These are phyloP conservation scores for Burhinus oedicnemus DNA, from an alignment of 2,113 vertebrate species.

Conservation along the genomic window DNA sequence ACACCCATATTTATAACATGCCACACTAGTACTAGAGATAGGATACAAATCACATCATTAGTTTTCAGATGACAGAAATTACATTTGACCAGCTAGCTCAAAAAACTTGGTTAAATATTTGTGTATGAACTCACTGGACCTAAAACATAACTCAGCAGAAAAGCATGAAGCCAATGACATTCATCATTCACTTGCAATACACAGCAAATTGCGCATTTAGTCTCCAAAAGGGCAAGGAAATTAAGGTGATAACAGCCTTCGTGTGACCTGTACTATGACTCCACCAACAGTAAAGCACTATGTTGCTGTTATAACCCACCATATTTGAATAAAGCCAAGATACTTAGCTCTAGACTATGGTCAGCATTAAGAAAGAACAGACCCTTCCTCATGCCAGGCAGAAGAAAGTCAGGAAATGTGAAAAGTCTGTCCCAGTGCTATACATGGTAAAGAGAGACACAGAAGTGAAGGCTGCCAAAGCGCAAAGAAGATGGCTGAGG, in stretches of 20 bases:
- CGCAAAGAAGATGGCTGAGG: not conserved
- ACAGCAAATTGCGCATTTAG: not conserved
- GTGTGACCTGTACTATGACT: not conserved
- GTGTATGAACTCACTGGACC: not conserved
- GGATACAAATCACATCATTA: not conserved
- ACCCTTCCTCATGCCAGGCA: not conserved
- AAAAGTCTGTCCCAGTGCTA: not conserved
- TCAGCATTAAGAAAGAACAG: not conserved
- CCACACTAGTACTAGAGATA: not conserved
- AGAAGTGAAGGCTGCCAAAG: not conserved
- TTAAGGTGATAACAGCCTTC: not conserved
- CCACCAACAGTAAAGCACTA: not conserved
- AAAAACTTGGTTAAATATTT: conserved; percentile 8
- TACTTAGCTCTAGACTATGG: not conserved
- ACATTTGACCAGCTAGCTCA: not conserved
- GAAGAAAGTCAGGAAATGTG: not conserved
- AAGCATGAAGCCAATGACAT: not conserved
- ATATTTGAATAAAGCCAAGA: not conserved
- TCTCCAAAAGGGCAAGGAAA: not conserved
- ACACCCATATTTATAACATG: not conserved
- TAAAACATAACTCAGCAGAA: not conserved
- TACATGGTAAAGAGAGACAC: not conserved
- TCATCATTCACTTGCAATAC: not conserved
- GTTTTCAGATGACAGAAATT: not conserved
- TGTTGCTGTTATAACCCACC: not conserved